These are phyloP conservation scores for Hoplodrina ambigua DNA, from an alignment of 2,888 invertebrate genomes.

Conservation along the genomic window DNA sequence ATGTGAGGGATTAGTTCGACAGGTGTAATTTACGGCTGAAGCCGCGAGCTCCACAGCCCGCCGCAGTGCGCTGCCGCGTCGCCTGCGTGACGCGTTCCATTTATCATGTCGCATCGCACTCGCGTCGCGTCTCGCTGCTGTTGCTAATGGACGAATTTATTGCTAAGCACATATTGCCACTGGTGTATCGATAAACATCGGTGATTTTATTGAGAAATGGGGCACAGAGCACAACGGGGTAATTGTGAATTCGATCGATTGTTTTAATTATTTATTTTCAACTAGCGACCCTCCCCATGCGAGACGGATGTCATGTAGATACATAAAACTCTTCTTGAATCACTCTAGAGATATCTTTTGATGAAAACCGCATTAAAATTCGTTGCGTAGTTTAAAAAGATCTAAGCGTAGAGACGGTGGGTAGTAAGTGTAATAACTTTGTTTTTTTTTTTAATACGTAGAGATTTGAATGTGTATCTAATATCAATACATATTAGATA, in stretches of 20 bases:
- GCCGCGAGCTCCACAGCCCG: not conserved
- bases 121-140: slow-evolving; percentile 13
- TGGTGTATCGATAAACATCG: slow-evolving; percentile 23
- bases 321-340: no score
- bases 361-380: no score
- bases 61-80: not conserved
- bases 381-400: no score
- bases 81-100: slow-evolving; percentile 5
- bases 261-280: not conserved
- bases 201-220: slow-evolving; percentile 10
- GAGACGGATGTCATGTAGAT: no score
- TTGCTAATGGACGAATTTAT: slow-evolving; percentile 41
- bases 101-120: slow-evolving; percentile 24
- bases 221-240: not conserved
- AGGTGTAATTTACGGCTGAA: slow-evolving; percentile 35
- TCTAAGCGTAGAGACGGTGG: no score
- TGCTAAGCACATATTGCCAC: slow-evolving; percentile 4
- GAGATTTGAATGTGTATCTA: no score
- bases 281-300: no score
- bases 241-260: not conserved
- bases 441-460: no score
- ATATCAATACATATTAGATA: no score
- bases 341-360: no score
- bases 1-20: slow-evolving; percentile 37
- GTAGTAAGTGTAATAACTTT: no score